A percentile compares a stretch with the other conserved stretches of the same genome.
Evolutionary conservation across 2,888 invertebrate genomes (phyloP).

Genomic region (Hyles lineata): DNA sequence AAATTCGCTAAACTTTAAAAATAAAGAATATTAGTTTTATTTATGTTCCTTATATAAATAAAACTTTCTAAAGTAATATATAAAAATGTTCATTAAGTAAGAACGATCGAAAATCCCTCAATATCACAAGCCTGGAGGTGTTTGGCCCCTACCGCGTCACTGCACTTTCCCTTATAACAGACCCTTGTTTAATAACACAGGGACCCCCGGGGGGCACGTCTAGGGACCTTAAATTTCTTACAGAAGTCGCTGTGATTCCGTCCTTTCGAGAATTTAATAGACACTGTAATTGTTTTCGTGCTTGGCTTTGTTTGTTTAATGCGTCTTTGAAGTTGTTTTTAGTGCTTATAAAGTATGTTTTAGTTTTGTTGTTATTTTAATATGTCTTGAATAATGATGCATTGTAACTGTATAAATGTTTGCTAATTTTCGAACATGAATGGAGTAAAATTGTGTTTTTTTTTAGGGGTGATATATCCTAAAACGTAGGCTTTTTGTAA

Average conservation of each 20-base stretch:
- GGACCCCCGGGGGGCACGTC: conserved; percentile 63
- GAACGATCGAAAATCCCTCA: conserved; percentile 41
- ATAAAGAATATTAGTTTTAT: too few species aligned
- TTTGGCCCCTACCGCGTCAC: conserved; percentile 58
- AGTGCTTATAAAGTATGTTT: neutral
- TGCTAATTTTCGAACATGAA: too few species aligned
- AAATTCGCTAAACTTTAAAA: too few species aligned
- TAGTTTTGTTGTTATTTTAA: neutral
- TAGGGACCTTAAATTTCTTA: conserved; percentile 62
- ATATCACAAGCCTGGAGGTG: conserved; percentile 62
- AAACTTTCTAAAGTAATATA: neutral
- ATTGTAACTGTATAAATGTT: too few species aligned
- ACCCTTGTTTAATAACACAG: conserved; percentile 78
- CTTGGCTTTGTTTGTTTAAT: conserved; percentile 21
- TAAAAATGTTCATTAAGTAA: neutral
- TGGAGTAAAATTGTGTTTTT: too few species aligned
- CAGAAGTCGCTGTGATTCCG: conserved; percentile 68
- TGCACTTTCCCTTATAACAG: conserved; percentile 71
- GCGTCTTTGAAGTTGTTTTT: neutral
- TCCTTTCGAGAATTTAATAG: conserved; percentile 57
- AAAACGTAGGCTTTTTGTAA: too few species aligned
- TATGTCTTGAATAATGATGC: neutral
- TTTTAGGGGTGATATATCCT: too few species aligned
- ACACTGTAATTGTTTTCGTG: conserved; percentile 59
- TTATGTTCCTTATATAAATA: too few species aligned